A percentile compares a stretch with the other conserved stretches of the same genome.
Conservation (phyloP, 2,888 invertebrate genomes). For the Reticulitermes lucifugus region DNA sequence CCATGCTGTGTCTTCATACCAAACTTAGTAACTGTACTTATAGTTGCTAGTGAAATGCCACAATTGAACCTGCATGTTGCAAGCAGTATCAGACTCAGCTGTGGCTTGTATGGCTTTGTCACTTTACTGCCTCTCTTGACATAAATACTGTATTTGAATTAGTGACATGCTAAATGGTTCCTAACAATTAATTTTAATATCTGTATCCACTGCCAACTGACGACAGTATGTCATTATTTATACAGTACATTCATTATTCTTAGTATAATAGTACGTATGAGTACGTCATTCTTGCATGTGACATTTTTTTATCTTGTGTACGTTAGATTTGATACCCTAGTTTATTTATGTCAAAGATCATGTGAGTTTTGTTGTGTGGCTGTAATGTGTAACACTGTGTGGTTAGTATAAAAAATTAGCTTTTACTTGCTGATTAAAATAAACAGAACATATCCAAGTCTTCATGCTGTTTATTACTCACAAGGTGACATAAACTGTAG, state of each 20-base stretch:
- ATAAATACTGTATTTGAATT: background rate
- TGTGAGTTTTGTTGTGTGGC: slow-evolving; percentile 31
- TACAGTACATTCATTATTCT: slow-evolving; percentile 12
- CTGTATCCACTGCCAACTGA: slow-evolving; percentile 35
- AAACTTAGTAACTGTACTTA: background rate
- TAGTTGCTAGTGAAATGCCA: background rate
- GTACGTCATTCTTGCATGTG: slow-evolving; percentile 15
- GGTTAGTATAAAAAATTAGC: slow-evolving; percentile 8
- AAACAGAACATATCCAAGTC: background rate
- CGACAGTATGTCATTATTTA: slow-evolving; percentile 28
- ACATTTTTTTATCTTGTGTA: slow-evolving; percentile 35
- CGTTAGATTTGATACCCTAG: slow-evolving; percentile 23
- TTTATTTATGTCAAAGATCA: slow-evolving; percentile 28
- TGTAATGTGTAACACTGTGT: slow-evolving; percentile 40
- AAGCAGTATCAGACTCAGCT: background rate
- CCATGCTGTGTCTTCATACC: background rate
- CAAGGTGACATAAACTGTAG: too few relatives aligned
- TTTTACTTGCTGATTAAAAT: slow-evolving; percentile 36
- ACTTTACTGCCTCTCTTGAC: background rate
- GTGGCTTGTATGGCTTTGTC: slow-evolving; percentile 4
- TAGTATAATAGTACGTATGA: background rate
- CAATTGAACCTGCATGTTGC: background rate
- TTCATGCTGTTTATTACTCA: too few relatives aligned
- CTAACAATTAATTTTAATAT: slow-evolving; percentile 12
- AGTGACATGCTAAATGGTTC: slow-evolving; percentile 9